phyloP scores from a whole-genome alignment of 2,888 invertebrate genomes.

The Nomada flava region DNA sequence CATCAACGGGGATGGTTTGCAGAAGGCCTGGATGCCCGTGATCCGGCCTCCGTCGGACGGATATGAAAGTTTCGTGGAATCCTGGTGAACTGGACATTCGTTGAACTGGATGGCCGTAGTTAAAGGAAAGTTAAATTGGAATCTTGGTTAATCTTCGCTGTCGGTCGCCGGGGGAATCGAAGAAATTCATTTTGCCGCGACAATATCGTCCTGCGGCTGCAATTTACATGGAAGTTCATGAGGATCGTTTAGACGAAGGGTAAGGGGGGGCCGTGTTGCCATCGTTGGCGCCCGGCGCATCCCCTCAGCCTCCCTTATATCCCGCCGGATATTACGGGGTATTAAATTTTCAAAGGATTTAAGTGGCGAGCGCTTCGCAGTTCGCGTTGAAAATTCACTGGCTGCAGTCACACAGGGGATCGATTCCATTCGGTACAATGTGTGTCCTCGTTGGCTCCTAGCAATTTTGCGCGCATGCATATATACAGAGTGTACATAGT shows the following conservation, averaged over 20 bases:
- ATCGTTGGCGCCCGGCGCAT: background rate
- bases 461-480: background rate
- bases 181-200: slow-evolving; percentile 22
- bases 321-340: slow-evolving; percentile 23
- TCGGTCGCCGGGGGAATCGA: background rate
- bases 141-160: slow-evolving; percentile 12
- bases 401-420: background rate
- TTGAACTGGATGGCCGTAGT: background rate
- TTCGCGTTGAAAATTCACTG: background rate
- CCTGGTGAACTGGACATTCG: background rate
- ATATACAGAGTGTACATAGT: too few species aligned
- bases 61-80: slow-evolving; percentile 14
- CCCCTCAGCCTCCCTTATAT: background rate
- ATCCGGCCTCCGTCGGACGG: too few species aligned
- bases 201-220: background rate
- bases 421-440: background rate
- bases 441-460: background rate
- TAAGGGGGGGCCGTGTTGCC: background rate
- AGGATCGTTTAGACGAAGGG: slow-evolving; percentile 14
- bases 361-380: slow-evolving; percentile 11
- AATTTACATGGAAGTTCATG: slow-evolving; percentile 24
- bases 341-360: slow-evolving; percentile 32
- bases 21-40: background rate
- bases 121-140: slow-evolving; percentile 5
- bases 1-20: background rate